Conservation (phyloP, 1,140 invertebrate species). For the Eubasilissa regina region DNA sequence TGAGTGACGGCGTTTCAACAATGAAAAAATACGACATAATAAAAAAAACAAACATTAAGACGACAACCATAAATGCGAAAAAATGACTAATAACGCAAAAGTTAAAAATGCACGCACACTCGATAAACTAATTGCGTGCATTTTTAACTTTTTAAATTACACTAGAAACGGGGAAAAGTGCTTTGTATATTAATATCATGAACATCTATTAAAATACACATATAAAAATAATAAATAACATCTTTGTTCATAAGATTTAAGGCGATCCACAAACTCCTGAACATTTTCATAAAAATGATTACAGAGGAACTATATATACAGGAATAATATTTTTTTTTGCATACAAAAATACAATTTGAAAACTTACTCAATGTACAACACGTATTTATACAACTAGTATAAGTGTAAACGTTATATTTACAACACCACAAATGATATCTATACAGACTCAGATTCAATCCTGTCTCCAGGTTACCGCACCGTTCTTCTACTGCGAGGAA, state of each 20-base stretch:
- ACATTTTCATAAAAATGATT: not conserved
- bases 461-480: no score
- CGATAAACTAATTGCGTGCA: no score
- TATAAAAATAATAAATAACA: slow-evolving; percentile 30
- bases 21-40: not conserved
- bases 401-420: slow-evolving; percentile 4
- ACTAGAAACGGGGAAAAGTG: not conserved
- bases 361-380: not conserved
- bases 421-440: not conserved
- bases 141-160: not conserved
- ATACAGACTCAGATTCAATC: no score
- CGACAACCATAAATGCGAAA: slow-evolving; percentile 3
- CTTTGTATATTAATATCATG: not conserved
- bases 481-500: no score
- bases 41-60: not conserved
- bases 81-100: not conserved
- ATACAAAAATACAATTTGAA: slow-evolving; percentile 19
- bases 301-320: slow-evolving; percentile 1
- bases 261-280: slow-evolving; percentile 6
- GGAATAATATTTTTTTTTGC: slow-evolving; percentile 10
- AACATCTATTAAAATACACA: slow-evolving; percentile 3
- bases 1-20: no score
- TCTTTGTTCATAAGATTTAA: slow-evolving; percentile 28
- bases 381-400: not conserved
- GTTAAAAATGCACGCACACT: no score